Evolutionary conservation across 2,888 invertebrate species (phyloP), one percentile per base, ranked within the genome.

Genomic region (Dolomedes plantarius): DNA sequence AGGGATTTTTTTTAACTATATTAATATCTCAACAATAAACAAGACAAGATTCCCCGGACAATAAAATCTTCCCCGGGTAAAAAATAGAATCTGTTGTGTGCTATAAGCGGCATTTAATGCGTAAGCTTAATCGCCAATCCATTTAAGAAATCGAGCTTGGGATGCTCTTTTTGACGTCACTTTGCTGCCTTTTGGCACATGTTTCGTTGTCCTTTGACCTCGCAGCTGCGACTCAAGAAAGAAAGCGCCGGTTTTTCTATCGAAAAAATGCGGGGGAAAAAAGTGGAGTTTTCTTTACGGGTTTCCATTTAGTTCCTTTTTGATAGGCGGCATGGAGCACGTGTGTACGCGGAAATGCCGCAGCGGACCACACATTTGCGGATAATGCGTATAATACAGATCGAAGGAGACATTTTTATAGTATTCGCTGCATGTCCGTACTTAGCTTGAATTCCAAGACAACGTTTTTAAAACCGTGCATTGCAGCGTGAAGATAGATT

Each of bases 191-290:
- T 56, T 16, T 23, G 13, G 32, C 67, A 50, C 23, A 67, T 78
- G 78, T 32, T 65, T 31, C 23, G 6, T 31, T 65, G 73, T 80
- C 39, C 73, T 65, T 56, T 81, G 81, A 81, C 74, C 74, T 41
- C 62, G 13, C 81, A 81, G 81, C 81, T 81, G 81, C 56, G 41
- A 16, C 36, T 32, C 65, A 5, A 23, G 2, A 23, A 2, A 11
- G 2, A 23, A 2, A 11, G 2, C 16, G 19, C 23, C 23, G 7
- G 1, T 19, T 23, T 56, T 56, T 23, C 23, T 23, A 16, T 56
- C 23, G 5, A 23, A 56, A 11, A 56, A 56, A 23, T 36, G 11
- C 23, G 3, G 23, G 56, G 56, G n/a, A 6, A 56, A 56, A 23
- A 5, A 56, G 23, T 11, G 23, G n/a, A 46, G 2, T 9, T 46